Percentiles rank a stretch among this genome's conserved stretches.
Conservation (phyloP, 2,113 vertebrate genomes). For the Melanocharis versteri region DNA sequence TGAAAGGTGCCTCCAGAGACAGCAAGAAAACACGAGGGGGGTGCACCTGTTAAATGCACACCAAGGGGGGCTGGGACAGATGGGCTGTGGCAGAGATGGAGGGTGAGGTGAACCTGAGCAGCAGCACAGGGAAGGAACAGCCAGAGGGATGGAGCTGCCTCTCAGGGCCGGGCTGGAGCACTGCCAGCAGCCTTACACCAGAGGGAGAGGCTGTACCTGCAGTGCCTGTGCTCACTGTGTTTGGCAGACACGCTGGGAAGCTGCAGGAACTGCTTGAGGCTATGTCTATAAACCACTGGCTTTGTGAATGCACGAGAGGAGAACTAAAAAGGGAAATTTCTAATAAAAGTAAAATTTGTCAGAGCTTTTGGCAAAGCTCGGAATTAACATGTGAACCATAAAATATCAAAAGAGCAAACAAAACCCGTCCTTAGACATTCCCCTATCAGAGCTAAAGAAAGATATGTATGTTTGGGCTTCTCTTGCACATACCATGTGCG, state of each 20-base stretch:
- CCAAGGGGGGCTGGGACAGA: fast-evolving
- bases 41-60: neutral
- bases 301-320: neutral
- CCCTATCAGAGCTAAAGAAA: neutral
- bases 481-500: neutral
- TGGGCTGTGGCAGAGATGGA: neutral
- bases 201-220: neutral
- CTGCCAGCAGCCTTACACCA: neutral
- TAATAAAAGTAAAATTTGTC: neutral
- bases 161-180: neutral
- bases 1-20: neutral
- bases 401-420: neutral
- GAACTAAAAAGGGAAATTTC: neutral
- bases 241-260: neutral
- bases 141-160: neutral
- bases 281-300: neutral
- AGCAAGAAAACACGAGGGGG: neutral
- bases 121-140: neutral
- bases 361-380: neutral
- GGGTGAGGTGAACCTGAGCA: neutral
- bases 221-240: neutral
- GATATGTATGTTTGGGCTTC: neutral
- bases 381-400: neutral
- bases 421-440: neutral
- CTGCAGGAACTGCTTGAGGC: neutral